Base-by-base conservation (phyloP, 2,797 vertebrate species). In the Cetoscarus ocellatus region DNA sequence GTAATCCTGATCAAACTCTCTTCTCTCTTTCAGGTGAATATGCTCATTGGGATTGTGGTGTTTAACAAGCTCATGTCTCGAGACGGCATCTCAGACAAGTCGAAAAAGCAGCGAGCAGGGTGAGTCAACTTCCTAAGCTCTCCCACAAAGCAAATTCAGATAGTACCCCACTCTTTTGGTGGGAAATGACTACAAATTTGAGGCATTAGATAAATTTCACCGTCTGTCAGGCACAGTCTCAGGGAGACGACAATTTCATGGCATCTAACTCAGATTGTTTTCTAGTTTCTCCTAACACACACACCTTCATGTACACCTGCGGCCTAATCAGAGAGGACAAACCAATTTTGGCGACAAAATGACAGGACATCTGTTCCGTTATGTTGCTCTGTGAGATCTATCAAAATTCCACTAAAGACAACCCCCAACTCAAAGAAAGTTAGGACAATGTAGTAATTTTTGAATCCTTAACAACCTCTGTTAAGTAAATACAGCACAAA, bases 11-110 rank as follows among this genome's bases (percentile, higher is more conserved):
- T 73, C 34, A 71, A 61, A 56, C 38, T 35, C 61, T 43, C 61
- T 50, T 76, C 36, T 69, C 34, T 79, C 49, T 86, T 65, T 60
- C 79, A 99, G 98, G 97, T 99, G 85, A 99, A 99, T 88, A 99
- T 99, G 98, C 94, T 99, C 61, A 98, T 99, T 2, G 98, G 98
- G 67, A 99, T 99, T 55, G 97, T 99, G 60, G 97, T 99, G 67
- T 99, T 99, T 93, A 99, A 99, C 94, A 99, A 99, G 92, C 97
- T 99, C 83, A 98, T 99, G 97, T 96, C 98, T 70, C 95, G 98
- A 1, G 98, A 99, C 0, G 98, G 98, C 86, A 98, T 99, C 91
- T 98, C 98, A 39, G 98, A 99, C 96, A 99, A 99, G 90, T 98
- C 98, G 73, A 99, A 99, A 95, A 99, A 99, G 95, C 98, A 99